Evolutionary conservation across 2,888 invertebrate genomes (phyloP).

Genomic region (Drosophila histrio): DNA sequence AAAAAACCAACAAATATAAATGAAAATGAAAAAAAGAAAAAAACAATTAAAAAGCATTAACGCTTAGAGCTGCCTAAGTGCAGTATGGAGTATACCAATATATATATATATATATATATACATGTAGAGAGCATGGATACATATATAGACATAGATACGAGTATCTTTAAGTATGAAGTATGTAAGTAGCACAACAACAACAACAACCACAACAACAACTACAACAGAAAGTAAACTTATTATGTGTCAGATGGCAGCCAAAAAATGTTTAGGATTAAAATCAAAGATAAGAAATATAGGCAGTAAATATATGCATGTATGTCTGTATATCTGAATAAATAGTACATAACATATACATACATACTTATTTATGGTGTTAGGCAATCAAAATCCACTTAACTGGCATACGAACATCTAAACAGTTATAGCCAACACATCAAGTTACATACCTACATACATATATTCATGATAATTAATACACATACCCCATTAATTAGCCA

Average conservation of each 20-base stretch:
- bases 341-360: conserved; percentile 14
- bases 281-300: conserved; percentile 18
- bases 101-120: too few relatives aligned
- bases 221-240: conserved; percentile 30
- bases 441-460: conserved; percentile 27
- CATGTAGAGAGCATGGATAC: conserved; percentile 8
- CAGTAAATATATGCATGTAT: conserved; percentile 2
- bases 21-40: conserved; percentile 9
- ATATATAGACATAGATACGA: conserved; percentile 22
- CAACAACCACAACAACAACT: conserved; percentile 22
- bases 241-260: conserved; percentile 51
- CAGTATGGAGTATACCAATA: conserved; percentile 58
- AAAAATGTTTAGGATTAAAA: conserved; percentile 27
- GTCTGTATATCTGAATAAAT: neutral
- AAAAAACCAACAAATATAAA: conserved; percentile 10
- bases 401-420: conserved; percentile 37
- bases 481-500: conserved; percentile 63
- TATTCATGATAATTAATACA: conserved; percentile 43
- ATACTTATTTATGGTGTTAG: conserved; percentile 17
- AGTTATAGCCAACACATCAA: conserved; percentile 26
- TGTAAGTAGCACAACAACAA: conserved; percentile 25
- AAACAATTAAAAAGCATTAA: conserved; percentile 76
- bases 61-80: conserved; percentile 76
- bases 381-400: conserved; percentile 51
- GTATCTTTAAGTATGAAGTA: conserved; percentile 21